Conservation (phyloP, 2,797 vertebrate genomes). For the Acanthopagrus latus region DNA sequence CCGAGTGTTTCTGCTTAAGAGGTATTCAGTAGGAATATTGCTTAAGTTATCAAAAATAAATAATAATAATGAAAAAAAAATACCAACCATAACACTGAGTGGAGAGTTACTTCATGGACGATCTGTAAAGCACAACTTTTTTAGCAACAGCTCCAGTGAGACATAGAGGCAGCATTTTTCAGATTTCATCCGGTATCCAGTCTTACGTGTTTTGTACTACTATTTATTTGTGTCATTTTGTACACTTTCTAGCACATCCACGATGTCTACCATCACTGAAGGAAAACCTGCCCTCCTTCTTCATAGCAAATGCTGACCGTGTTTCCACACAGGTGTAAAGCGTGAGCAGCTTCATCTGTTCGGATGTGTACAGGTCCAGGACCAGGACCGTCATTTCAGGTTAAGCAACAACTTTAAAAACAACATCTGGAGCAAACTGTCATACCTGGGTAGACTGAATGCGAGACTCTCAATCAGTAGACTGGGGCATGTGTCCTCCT, state of each 20-base stretch:
- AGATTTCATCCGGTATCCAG: background rate
- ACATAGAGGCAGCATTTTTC: background rate
- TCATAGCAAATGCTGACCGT: background rate
- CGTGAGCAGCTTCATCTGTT: background rate
- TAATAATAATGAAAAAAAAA: background rate
- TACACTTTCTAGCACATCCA: background rate
- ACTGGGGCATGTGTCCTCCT: too few species aligned
- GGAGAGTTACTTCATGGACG: background rate
- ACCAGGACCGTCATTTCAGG: too few species aligned
- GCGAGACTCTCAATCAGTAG: too few species aligned
- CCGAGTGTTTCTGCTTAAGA: background rate
- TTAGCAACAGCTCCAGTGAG: background rate
- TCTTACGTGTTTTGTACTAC: background rate
- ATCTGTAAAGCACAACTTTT: background rate
- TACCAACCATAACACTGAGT: too few species aligned
- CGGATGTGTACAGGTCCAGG: too few species aligned
- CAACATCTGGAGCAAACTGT: too few species aligned
- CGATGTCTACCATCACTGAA: background rate
- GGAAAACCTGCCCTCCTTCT: background rate
- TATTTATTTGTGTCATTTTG: background rate
- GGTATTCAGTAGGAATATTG: background rate
- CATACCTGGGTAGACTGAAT: too few species aligned
- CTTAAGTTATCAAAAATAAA: background rate
- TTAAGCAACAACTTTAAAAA: too few species aligned
- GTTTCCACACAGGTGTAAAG: too few species aligned